A percentile compares a stretch with the other conserved stretches of the same genome.
Conservation (phyloP, 2,113 vertebrate species). For the Oophaga pumilio region DNA sequence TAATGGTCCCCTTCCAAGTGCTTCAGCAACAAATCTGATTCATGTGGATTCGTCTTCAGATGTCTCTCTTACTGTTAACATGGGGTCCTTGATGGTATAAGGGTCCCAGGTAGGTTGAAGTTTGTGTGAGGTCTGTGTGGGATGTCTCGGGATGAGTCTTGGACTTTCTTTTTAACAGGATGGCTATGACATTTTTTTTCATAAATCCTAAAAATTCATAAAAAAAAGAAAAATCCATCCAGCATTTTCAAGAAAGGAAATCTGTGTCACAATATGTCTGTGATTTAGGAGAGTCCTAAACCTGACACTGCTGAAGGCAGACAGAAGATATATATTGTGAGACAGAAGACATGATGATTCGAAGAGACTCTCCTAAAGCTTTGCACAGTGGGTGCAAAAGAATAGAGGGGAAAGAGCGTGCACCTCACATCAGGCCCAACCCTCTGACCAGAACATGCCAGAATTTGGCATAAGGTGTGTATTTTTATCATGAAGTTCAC, state of each 20-base stretch:
- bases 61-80: too few species aligned
- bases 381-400: constrained; percentile 73
- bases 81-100: too few species aligned
- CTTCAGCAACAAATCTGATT: too few species aligned
- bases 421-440: constrained; percentile 33
- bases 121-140: neutral
- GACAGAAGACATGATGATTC: constrained; percentile 65
- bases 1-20: too few species aligned
- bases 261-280: neutral
- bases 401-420: constrained; percentile 74
- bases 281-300: constrained; percentile 47
- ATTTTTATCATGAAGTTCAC: constrained; percentile 80
- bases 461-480: constrained; percentile 76
- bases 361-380: constrained; percentile 62
- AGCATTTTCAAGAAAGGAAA: neutral
- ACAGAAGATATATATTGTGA: constrained; percentile 13
- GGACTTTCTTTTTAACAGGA: neutral
- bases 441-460: constrained; percentile 65
- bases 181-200: neutral
- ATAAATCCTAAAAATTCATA: neutral
- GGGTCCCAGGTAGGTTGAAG: neutral
- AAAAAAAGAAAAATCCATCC: neutral
- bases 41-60: too few species aligned
- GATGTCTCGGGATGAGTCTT: neutral
- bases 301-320: constrained; percentile 64